A percentile compares a stretch with the other conserved stretches of the same genome.
Conservation (phyloP, 2,888 invertebrate species). For the Synanthedon formicaeformis region DNA sequence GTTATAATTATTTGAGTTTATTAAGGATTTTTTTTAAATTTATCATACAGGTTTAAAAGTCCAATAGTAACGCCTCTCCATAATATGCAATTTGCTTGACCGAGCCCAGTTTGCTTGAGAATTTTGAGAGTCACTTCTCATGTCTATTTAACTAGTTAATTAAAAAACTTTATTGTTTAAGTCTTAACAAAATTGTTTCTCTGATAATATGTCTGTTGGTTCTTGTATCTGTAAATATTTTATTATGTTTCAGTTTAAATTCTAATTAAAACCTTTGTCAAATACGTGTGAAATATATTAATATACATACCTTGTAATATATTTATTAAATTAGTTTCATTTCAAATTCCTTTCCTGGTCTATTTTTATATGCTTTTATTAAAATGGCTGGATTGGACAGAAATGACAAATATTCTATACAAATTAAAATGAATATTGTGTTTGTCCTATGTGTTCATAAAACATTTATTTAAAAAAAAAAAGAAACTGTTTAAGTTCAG, state of each 20-base stretch:
- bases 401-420: no score
- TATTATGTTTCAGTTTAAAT: conserved; percentile 49
- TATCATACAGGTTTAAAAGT: no score
- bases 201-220: conserved; percentile 54
- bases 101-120: neutral
- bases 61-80: no score
- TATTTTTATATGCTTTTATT: no score
- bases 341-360: neutral
- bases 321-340: conserved; percentile 25
- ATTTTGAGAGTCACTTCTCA: conserved; percentile 3
- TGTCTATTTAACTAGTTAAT: conserved; percentile 5
- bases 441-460: no score
- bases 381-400: no score
- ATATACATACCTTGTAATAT: conserved; percentile 60
- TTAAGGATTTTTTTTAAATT: no score
- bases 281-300: conserved; percentile 64
- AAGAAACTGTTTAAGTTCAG: no score
- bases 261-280: conserved; percentile 53
- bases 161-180: conserved; percentile 14
- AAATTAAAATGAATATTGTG: no score
- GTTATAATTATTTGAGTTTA: no score
- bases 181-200: conserved; percentile 44
- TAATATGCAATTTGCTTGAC: neutral
- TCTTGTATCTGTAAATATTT: conserved; percentile 63
- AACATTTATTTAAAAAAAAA: no score